These are phyloP conservation scores for Burhinus oedicnemus DNA, from an alignment of 2,113 vertebrate species.

Conservation along the genomic window DNA sequence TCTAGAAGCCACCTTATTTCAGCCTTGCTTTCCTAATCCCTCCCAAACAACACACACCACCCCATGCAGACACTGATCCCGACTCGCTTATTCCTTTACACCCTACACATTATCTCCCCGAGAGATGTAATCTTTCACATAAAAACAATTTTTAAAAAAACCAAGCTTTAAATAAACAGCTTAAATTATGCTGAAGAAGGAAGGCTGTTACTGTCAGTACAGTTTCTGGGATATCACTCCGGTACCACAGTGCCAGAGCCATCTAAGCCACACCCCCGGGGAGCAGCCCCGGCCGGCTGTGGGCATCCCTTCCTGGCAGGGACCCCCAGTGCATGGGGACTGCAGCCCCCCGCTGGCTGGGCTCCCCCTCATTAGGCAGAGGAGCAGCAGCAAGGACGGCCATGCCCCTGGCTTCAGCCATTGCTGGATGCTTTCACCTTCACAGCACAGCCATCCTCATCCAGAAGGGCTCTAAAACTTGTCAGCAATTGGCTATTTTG, in stretches of 20 bases:
- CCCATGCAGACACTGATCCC: not conserved
- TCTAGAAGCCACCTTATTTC: not conserved
- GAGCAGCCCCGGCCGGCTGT: accelerated
- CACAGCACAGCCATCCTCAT: not conserved
- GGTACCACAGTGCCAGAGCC: accelerated
- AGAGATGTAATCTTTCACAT: not conserved
- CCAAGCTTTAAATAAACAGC: not conserved
- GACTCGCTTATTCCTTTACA: not conserved
- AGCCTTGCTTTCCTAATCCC: not conserved
- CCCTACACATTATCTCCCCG: not conserved
- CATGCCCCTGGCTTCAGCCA: accelerated
- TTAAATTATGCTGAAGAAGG: not conserved
- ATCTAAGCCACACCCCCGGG: too few relatives aligned
- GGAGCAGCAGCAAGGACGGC: not conserved
- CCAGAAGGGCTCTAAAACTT: not conserved
- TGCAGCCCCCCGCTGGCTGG: not conserved
- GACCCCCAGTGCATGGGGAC: accelerated
- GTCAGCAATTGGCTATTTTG: accelerated
- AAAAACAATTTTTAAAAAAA: not conserved
- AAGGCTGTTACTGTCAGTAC: not conserved
- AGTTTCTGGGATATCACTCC: not conserved
- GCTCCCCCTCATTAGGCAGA: not conserved
- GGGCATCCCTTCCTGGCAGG: not conserved
- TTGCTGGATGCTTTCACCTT: not conserved
- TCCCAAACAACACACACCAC: accelerated